phyloP scores from a whole-genome alignment of 1,140 invertebrate species.

The Daktulosphaira vitifoliae region DNA sequence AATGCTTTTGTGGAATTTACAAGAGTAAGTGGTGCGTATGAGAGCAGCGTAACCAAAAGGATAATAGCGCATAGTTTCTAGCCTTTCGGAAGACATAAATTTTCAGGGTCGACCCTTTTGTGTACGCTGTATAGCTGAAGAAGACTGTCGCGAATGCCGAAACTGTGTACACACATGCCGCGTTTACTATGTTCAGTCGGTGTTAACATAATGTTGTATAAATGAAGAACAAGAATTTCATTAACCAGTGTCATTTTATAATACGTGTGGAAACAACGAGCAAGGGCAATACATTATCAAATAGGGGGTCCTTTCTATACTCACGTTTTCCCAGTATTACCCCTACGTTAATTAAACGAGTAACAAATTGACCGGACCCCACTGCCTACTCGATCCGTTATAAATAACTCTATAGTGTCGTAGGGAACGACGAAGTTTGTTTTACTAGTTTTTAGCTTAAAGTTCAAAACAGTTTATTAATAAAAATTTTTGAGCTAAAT shows the following conservation, averaged over 20 bases:
- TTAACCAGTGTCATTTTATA: constrained; percentile 34
- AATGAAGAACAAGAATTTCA: constrained; percentile 34
- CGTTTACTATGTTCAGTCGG: neutral
- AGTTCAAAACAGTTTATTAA: too few species aligned
- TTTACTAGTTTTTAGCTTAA: constrained; percentile 27
- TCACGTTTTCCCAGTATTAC: constrained; percentile 21
- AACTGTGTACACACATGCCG: neutral
- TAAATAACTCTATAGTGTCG: constrained; percentile 21
- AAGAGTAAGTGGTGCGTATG: neutral
- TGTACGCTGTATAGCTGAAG: constrained; percentile 4
- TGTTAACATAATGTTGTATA: constrained; percentile 26
- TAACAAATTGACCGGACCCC: constrained; percentile 32
- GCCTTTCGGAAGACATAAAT: constrained; percentile 33
- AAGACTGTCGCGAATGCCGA: neutral
- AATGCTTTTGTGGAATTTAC: constrained; percentile 28
- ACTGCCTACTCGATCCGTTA: constrained; percentile 6
- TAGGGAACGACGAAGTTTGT: neutral
- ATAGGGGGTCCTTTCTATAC: constrained; percentile 28
- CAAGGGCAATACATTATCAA: constrained; percentile 28
- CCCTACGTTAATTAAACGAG: constrained; percentile 30
- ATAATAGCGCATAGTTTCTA: constrained; percentile 32
- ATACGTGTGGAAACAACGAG: neutral
- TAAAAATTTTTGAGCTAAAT: too few species aligned
- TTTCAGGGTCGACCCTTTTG: constrained; percentile 31
- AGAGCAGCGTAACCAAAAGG: constrained; percentile 20